phyloP scores from a whole-genome alignment of 2,888 invertebrate species.

The Poecilobothrus nobilitatus region DNA sequence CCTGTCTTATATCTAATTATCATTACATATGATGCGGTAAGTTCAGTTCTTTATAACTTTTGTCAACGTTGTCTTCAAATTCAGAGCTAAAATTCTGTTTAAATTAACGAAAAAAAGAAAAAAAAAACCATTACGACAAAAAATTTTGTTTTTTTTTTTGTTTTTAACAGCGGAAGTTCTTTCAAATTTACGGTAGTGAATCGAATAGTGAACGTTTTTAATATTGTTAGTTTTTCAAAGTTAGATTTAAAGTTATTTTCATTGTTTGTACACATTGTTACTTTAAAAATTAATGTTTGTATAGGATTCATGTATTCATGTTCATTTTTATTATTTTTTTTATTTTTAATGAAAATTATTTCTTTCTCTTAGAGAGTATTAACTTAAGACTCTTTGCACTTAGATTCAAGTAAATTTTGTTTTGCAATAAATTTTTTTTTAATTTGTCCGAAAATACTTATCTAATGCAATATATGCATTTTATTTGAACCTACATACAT shows the following conservation, averaged over 20 bases:
- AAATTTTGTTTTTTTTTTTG: background rate
- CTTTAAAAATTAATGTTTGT: too few species aligned
- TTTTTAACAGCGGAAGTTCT: slow-evolving; percentile 1
- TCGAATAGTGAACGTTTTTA: background rate
- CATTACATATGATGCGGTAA: background rate
- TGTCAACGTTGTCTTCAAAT: background rate
- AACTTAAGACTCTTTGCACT: background rate
- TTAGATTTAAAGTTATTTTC: background rate
- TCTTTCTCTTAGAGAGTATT: background rate
- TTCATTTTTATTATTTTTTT: too few species aligned
- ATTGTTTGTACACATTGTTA: background rate
- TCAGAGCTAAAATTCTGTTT: background rate
- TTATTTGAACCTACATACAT: too few species aligned
- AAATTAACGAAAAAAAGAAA: background rate
- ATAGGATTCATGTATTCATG: too few species aligned
- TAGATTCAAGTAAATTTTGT: too few species aligned
- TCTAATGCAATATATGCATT: too few species aligned
- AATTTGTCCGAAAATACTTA: too few species aligned
- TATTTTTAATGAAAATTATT: background rate
- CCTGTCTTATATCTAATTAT: background rate
- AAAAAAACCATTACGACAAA: background rate
- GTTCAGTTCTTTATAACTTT: background rate
- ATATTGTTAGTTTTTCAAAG: background rate
- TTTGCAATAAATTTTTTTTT: too few species aligned
- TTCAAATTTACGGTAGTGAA: background rate